Evolutionary conservation across 2,113 vertebrate species (phyloP).

Genomic region (Aegithalos caudatus): DNA sequence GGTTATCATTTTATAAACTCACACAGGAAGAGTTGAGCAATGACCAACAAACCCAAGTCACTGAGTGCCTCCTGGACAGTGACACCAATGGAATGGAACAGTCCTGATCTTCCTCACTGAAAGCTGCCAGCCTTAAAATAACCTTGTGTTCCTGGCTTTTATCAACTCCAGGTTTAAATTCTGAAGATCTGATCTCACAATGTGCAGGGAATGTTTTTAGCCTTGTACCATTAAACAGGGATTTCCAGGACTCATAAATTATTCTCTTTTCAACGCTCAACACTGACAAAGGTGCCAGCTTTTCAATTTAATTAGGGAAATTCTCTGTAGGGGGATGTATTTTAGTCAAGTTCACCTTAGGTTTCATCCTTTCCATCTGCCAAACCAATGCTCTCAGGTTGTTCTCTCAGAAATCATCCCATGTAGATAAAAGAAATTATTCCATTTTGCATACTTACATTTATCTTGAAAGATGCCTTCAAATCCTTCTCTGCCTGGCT

Average conservation of each 20-base stretch:
- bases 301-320: slow-evolving; percentile 32
- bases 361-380: not conserved
- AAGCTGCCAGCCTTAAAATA: not conserved
- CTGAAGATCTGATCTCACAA: not conserved
- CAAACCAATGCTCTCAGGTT: not conserved
- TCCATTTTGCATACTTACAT: not conserved
- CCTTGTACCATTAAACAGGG: not conserved
- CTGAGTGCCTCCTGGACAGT: not conserved
- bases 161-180: not conserved
- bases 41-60: not conserved
- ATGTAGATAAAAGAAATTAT: not conserved
- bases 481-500: not conserved
- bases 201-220: not conserved
- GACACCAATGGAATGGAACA: not conserved
- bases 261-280: not conserved
- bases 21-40: not conserved
- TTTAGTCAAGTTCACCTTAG: not conserved
- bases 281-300: not conserved
- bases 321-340: not conserved
- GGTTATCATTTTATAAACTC: not conserved
- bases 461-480: not conserved
- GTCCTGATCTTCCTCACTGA: not conserved
- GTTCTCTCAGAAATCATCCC: not conserved
- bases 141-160: not conserved
- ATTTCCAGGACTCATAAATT: not conserved